These are phyloP conservation scores for Eupeodes corollae DNA, from an alignment of 1,140 invertebrate genomes.

Conservation along the genomic window DNA sequence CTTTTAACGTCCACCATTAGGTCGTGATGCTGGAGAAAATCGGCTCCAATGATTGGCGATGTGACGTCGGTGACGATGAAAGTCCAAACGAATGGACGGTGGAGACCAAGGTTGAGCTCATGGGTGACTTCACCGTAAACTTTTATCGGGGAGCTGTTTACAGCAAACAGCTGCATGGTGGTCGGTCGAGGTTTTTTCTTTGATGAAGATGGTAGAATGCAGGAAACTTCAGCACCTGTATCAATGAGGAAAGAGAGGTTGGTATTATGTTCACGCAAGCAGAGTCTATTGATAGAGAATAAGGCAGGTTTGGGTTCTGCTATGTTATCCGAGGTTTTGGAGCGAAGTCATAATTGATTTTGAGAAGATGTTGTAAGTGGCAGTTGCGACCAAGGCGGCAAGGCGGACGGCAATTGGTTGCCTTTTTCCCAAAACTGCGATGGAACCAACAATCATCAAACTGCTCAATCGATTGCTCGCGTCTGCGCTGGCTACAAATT, in stretches of 20 bases:
- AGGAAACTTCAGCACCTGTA: not conserved
- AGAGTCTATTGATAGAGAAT: not conserved
- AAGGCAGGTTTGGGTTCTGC: not conserved
- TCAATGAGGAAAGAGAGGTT: not conserved
- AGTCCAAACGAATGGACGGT: not conserved
- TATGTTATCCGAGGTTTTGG: not conserved
- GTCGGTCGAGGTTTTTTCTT: not conserved
- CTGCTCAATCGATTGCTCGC: not conserved
- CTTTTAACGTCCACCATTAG: no score
- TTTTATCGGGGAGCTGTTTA: not conserved
- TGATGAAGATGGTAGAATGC: not conserved
- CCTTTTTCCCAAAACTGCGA: no score
- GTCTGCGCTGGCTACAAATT: not conserved
- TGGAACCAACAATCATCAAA: no score
- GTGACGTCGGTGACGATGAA: not conserved
- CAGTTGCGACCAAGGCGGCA: not conserved
- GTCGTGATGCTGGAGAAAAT: no score
- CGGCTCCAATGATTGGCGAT: not conserved
- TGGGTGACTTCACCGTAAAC: not conserved
- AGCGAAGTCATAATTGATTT: not conserved
- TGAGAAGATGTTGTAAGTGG: not conserved
- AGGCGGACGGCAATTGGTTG: no score
- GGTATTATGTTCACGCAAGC: not conserved
- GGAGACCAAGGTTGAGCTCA: not conserved
- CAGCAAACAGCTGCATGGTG: not conserved